Conservation (phyloP, 2,888 invertebrate species). For the Lomographa bimaculata region DNA sequence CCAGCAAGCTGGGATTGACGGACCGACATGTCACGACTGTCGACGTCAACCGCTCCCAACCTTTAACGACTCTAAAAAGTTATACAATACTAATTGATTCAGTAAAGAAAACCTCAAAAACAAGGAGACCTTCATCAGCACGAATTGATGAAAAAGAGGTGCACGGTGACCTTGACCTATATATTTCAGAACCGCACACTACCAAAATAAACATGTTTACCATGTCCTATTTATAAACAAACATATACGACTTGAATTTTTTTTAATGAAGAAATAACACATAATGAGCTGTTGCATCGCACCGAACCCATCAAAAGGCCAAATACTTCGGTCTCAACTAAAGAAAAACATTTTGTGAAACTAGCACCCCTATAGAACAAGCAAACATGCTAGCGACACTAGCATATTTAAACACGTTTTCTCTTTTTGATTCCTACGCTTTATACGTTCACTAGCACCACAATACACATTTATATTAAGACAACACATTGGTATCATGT, state of each 20-base stretch:
- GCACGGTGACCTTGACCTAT: slow-evolving; percentile 77
- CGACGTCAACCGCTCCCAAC: slow-evolving; percentile 60
- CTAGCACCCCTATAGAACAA: slow-evolving; percentile 21
- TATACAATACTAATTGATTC: slow-evolving; percentile 39
- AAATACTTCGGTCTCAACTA: slow-evolving; percentile 9
- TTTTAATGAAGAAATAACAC: not conserved
- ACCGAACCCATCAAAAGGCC: slow-evolving; percentile 5
- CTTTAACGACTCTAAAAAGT: slow-evolving; percentile 51
- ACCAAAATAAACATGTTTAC: slow-evolving; percentile 41
- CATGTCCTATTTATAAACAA: slow-evolving; percentile 41
- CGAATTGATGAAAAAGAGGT: slow-evolving; percentile 34
- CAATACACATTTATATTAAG: slow-evolving; percentile 29
- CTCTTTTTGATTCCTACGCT: slow-evolving; percentile 27
- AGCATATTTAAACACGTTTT: slow-evolving; percentile 19
- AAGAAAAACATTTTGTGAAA: slow-evolving; percentile 14
- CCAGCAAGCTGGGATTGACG: slow-evolving; percentile 82
- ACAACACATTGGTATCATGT: slow-evolving; percentile 27
- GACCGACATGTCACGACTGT: slow-evolving; percentile 74
- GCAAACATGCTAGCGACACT: slow-evolving; percentile 22
- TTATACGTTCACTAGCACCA: slow-evolving; percentile 27
- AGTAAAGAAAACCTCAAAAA: slow-evolving; percentile 6
- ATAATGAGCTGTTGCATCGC: slow-evolving; percentile 4
- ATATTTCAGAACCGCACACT: slow-evolving; percentile 49
- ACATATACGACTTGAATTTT: no score
- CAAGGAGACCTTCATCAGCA: slow-evolving; percentile 3